These are phyloP conservation scores for Reticulitermes speratus DNA, from an alignment of 1,140 invertebrate genomes.

Conservation along the genomic window DNA sequence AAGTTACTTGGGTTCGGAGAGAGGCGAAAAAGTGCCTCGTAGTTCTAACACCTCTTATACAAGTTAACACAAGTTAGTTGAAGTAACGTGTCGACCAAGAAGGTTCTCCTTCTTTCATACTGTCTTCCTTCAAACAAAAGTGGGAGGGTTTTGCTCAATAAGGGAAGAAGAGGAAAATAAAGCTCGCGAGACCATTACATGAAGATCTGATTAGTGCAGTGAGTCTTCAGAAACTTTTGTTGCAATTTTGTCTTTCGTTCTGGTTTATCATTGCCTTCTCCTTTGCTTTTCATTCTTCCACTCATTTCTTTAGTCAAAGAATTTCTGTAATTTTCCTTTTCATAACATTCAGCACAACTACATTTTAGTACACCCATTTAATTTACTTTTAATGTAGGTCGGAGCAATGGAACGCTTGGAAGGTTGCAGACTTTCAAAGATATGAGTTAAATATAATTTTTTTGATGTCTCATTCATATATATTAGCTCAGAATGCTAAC, in stretches of 20 bases:
- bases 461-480: no score
- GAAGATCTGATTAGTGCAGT: not conserved
- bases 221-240: not conserved
- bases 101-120: no score
- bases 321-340: not conserved
- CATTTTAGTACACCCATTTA: not conserved
- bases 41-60: not conserved
- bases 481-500: no score
- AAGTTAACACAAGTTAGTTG: constrained; percentile 11
- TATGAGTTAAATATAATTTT: no score
- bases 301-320: not conserved
- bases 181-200: not conserved
- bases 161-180: not conserved
- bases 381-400: no score
- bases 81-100: not conserved
- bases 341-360: not conserved
- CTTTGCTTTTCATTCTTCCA: not conserved
- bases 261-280: not conserved
- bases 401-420: no score
- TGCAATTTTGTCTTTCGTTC: not conserved
- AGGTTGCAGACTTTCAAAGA: no score
- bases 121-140: no score
- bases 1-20: no score
- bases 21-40: not conserved
- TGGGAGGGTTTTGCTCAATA: no score